Evolutionary conservation across 2,797 vertebrate species (phyloP).

Genomic region (Acipenser transmontanus): DNA sequence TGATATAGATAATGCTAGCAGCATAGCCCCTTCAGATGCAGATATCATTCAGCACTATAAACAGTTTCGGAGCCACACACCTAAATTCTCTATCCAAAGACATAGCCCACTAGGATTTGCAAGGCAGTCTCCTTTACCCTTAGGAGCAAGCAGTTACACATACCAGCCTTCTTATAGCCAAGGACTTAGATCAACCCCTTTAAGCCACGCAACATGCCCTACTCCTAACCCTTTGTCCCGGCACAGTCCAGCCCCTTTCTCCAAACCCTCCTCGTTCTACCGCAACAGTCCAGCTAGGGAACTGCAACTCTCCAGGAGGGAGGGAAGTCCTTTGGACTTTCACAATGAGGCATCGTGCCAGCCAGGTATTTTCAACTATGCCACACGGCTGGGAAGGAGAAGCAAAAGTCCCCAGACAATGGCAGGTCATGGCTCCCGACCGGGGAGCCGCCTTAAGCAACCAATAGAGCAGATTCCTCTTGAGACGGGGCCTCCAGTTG

Average conservation of each 20-base stretch:
- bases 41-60: conserved; percentile 97
- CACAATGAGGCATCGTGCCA: conserved; percentile 73
- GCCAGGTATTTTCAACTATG: conserved; percentile 83
- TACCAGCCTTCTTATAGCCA: conserved; percentile 84
- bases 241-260: conserved; percentile 89
- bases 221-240: conserved; percentile 84
- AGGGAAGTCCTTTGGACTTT: conserved; percentile 79
- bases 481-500: conserved; percentile 83
- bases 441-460: conserved; percentile 88
- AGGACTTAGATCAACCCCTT: conserved; percentile 74
- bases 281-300: conserved; percentile 87
- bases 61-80: conserved; percentile 92
- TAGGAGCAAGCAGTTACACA: conserved; percentile 87
- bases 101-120: conserved; percentile 93
- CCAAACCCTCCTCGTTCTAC: conserved; percentile 84
- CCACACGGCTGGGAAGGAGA: conserved; percentile 82
- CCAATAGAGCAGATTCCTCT: conserved; percentile 83
- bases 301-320: conserved; percentile 79
- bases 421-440: conserved; percentile 73
- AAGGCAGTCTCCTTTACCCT: conserved; percentile 83
- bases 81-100: conserved; percentile 94
- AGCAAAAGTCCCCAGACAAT: conserved; percentile 94
- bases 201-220: conserved; percentile 83
- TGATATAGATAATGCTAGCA: conserved; percentile 95
- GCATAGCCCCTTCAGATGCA: conserved; percentile 90